Base-by-base conservation (phyloP, 2,113 vertebrate species). In the Vulpes vulpes region DNA sequence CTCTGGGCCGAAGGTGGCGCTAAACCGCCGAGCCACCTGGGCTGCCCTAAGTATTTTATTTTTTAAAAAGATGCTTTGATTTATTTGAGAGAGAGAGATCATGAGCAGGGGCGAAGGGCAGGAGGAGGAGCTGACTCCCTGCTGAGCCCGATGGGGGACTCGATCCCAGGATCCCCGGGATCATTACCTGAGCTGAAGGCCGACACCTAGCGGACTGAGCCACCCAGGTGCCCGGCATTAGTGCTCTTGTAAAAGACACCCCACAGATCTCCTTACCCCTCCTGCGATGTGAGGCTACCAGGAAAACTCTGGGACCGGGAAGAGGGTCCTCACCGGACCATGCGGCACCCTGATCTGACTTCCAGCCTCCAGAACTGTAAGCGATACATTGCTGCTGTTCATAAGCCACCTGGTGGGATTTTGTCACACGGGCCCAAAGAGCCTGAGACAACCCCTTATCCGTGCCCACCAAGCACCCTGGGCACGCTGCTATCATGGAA, bases 401-500 rank as follows among this genome's bases (percentile, higher is more conserved):
- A 16, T 22, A 38, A 74, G 51, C 57, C 35, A 16, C 53, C 14
- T 25, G 2, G 38, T 0, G 38, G 59, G 5, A 6, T 84, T 69
- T 90, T 71, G 91, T 60, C n/a, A 62, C 7, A 78, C 55, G 53
- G 55, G 85, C 38, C 60, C 0, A 6, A 19, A 22, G 0, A 0
- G 30, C 78, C 22, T 32, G 25, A 67, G 51, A 35, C n/a, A 16
- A 14, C 5, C 64, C 51, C 80, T 90, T 60, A 84, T 90, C 79
- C 8, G 2, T 0, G 17, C 27, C 30, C 3, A 2, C 89, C 73
- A 71, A 87, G 81, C 23, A 17, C 51, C 25, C 17, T 5, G 35
- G 17, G 8, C 7, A 1, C 22, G 20, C 38, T 5, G 1, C 23
- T 80, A 25, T 43, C 83, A 8, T 1, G 32, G 53, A 0, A 4